These are phyloP conservation scores for Macrophya alboannulata DNA, from an alignment of 2,888 invertebrate species.

Conservation along the genomic window DNA sequence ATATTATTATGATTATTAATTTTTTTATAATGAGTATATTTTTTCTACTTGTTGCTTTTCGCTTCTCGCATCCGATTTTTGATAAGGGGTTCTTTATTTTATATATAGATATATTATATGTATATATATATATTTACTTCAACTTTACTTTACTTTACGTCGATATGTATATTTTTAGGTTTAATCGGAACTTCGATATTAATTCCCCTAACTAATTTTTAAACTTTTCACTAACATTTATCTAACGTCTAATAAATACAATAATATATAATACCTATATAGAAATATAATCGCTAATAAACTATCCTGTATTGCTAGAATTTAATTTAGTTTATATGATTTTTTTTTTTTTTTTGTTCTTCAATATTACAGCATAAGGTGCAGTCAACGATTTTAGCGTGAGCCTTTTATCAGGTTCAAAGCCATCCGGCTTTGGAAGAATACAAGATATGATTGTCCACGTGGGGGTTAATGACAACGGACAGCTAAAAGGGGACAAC, in stretches of 20 bases:
- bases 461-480: neutral
- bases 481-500: neutral
- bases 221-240: neutral
- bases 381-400: neutral
- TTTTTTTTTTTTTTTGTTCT: no score
- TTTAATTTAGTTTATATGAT: neutral
- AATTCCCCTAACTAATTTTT: neutral
- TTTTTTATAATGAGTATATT: constrained; percentile 26
- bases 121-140: neutral
- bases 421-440: constrained; percentile 37
- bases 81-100: neutral
- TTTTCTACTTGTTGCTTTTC: constrained; percentile 54
- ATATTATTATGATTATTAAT: neutral
- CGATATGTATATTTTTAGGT: constrained; percentile 36
- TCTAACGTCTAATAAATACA: neutral
- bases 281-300: neutral
- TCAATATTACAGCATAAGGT: neutral
- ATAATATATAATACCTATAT: neutral
- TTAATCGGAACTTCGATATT: constrained; percentile 15
- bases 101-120: neutral
- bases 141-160: constrained; percentile 17
- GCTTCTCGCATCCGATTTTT: neutral
- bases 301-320: neutral
- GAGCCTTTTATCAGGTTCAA: constrained; percentile 37
- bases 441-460: constrained; percentile 41